A percentile compares a stretch with the other conserved stretches of the same genome.
These are phyloP conservation scores for Mesoclemmys tuberculata DNA, from an alignment of 2,113 vertebrate species.

Conservation along the genomic window DNA sequence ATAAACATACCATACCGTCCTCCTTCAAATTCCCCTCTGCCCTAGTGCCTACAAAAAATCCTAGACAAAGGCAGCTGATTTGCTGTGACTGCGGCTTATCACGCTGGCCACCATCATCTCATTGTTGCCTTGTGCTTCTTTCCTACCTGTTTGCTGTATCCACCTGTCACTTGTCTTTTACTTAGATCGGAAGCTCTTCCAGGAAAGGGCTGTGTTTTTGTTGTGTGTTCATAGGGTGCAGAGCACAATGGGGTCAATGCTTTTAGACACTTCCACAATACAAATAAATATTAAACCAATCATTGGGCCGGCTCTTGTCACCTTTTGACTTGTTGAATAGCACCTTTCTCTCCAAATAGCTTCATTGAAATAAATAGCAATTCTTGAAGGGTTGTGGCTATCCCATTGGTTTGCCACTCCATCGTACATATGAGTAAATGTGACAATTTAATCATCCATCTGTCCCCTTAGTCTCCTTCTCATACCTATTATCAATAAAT, in stretches of 20 bases:
- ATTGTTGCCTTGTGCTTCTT: background rate
- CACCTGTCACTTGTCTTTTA: background rate
- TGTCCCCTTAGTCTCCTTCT: background rate
- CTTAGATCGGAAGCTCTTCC: background rate
- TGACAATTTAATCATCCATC: background rate
- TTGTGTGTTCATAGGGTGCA: background rate
- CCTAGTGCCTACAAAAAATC: background rate
- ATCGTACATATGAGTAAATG: accelerated
- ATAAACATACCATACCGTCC: no score
- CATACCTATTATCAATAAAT: background rate
- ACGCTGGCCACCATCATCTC: background rate
- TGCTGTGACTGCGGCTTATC: background rate
- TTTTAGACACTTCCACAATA: background rate
- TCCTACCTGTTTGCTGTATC: background rate
- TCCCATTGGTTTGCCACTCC: background rate
- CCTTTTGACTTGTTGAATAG: accelerated
- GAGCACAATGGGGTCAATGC: background rate
- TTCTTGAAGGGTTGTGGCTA: background rate
- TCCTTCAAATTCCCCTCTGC: background rate
- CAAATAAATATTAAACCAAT: background rate
- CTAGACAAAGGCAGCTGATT: accelerated
- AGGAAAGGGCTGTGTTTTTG: background rate
- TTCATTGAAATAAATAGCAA: background rate
- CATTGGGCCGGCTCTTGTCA: background rate
- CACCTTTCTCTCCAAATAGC: background rate